Percentiles rank a stretch among this genome's conserved stretches.
These are phyloP conservation scores for Lepas anatifera DNA, from an alignment of 2,888 invertebrate species.

Conservation along the genomic window DNA sequence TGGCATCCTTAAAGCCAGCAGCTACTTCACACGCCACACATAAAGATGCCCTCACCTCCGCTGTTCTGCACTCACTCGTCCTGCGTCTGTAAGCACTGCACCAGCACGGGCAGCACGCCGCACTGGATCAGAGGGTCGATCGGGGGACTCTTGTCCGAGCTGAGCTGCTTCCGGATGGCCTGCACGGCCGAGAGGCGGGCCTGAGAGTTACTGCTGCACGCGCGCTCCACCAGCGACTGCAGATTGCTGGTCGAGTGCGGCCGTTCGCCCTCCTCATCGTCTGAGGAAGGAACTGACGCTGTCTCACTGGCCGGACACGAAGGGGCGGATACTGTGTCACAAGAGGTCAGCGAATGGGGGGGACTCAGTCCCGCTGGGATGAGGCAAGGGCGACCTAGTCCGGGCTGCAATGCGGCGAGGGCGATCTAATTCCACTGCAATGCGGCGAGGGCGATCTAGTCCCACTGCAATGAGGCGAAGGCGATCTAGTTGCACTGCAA, in stretches of 20 bases:
- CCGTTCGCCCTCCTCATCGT: constrained; percentile 56
- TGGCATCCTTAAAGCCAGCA: too few relatives aligned
- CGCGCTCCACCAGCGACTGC: constrained; percentile 72
- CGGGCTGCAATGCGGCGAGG: too few relatives aligned
- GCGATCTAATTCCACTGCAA: too few relatives aligned
- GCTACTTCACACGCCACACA: too few relatives aligned
- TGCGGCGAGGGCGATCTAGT: too few relatives aligned
- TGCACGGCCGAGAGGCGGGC: constrained; percentile 85
- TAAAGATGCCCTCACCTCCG: too few relatives aligned
- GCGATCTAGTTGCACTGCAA: too few relatives aligned
- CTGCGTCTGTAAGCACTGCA: constrained; percentile 71
- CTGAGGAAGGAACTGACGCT: constrained; percentile 34
- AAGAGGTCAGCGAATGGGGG: too few relatives aligned
- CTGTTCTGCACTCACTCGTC: constrained; percentile 45
- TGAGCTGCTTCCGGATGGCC: constrained; percentile 85
- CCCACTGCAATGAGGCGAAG: too few relatives aligned
- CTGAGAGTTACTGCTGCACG: constrained; percentile 59
- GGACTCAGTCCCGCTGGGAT: too few relatives aligned
- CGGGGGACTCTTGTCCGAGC: constrained; percentile 95
- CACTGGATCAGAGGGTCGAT: constrained; percentile 89
- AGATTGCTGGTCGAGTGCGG: constrained; percentile 56
- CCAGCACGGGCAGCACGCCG: constrained; percentile 89
- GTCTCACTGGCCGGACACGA: not conserved
- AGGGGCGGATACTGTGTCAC: too few relatives aligned
- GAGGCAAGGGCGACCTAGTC: too few relatives aligned